Base-by-base conservation (phyloP, 2,888 invertebrate genomes). In the Molorchus minor region DNA sequence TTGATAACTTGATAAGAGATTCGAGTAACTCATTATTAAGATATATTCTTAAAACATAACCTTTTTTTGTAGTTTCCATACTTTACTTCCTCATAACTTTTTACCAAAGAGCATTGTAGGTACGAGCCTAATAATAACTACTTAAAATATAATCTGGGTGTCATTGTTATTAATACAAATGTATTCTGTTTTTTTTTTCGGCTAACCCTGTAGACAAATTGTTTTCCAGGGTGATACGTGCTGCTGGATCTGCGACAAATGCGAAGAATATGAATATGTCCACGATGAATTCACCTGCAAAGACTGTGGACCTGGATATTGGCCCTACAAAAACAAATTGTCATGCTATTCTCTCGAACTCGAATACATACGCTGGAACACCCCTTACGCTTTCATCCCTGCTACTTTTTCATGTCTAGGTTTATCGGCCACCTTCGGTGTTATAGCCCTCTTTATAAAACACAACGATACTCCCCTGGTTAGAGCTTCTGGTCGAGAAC, bases 211-310 rank as follows among this genome's bases (percentile, higher is more conserved):
- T 12, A 19, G 2, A 2, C 19, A 2, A 19, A 13, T 29, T 56
- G 62, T 68, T 62, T 73, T 75, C 1, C 71, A 81, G 80, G 87
- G 86, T 4, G 87, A 88, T 76, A 85, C 85, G 38, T 91, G 91
- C 79, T 91, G 91, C 79, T 91, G 92, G 92, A 88, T 89, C 16
- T 92, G 91, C 75, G 87, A 89, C 70, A 85, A 84, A 57, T 91
- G 92, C 76, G 86, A 88, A 71, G 84, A 85, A 4, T 86, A 86
- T 75, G 89, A 90, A 76, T 88, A 84, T 70, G 87, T 88, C 3
- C 81, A 81, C 68, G 86, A 88, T 73, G 87, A 87, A 71, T 87
- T 86, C 61, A 87, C 86, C 16, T 89, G 89, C 74, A 79, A 75
- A 61, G 87, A 87, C 71, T 89, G 89, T 68, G 88, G 87, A 0